Evolutionary conservation across 2,113 vertebrate species (phyloP).

Genomic region (Steatornis caripensis): DNA sequence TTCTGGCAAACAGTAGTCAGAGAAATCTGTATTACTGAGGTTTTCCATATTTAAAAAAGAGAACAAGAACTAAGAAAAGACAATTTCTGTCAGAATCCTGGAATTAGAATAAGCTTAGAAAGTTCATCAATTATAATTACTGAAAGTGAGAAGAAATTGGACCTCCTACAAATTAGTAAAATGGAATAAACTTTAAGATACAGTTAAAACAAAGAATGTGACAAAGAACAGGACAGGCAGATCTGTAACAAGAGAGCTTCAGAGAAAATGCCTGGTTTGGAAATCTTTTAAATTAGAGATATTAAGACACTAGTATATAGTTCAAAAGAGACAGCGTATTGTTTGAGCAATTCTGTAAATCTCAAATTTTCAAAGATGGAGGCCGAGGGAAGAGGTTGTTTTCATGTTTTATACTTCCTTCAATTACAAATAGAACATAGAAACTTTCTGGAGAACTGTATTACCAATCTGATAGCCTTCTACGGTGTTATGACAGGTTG

Average conservation of each 20-base stretch:
- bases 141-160: not conserved
- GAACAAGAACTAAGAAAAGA: not conserved
- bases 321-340: not conserved
- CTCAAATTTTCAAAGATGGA: not conserved
- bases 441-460: not conserved
- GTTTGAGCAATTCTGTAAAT: not conserved
- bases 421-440: not conserved
- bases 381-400: not conserved
- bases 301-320: not conserved
- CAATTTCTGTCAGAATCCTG: not conserved
- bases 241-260: not conserved
- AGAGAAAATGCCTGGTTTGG: not conserved
- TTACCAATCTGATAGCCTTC: too few species aligned
- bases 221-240: not conserved
- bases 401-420: not conserved
- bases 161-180: not conserved
- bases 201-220: not conserved
- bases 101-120: not conserved
- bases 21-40: not conserved
- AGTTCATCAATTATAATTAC: not conserved
- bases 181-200: not conserved
- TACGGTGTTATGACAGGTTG: too few species aligned
- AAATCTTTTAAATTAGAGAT: not conserved
- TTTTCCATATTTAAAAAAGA: not conserved
- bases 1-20: not conserved